phyloP scores from a whole-genome alignment of 2,797 vertebrate genomes.

The Mormyrus hasselquistii region DNA sequence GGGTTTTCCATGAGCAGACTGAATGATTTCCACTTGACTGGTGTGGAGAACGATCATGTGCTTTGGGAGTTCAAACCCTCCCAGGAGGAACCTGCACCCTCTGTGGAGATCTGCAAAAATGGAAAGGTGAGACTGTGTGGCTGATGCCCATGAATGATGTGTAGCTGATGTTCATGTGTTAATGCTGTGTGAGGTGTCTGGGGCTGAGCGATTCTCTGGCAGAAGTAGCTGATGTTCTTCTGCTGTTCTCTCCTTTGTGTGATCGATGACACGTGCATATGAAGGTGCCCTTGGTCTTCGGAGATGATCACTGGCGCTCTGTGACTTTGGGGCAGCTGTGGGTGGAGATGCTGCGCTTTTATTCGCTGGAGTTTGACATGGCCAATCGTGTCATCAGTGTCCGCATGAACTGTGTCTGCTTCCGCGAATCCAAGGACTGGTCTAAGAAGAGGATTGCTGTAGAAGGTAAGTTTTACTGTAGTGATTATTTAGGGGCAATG shows the following conservation, averaged over 20 bases:
- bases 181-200: neutral
- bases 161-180: neutral
- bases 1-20: conserved; percentile 74
- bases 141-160: neutral
- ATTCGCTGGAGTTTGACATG: conserved; percentile 83
- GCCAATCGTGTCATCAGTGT: conserved; percentile 80
- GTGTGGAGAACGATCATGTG: conserved; percentile 59
- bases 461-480: conserved; percentile 64
- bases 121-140: conserved; percentile 67
- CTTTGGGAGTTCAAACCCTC: conserved; percentile 67
- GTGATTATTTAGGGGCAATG: neutral
- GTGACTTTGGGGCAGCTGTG: conserved; percentile 75
- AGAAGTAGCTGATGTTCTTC: neutral
- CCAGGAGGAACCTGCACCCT: conserved; percentile 45
- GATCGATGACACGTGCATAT: neutral
- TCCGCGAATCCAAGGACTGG: conserved; percentile 88
- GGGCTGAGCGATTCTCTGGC: neutral
- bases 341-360: conserved; percentile 90
- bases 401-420: conserved; percentile 68
- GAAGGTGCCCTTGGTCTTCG: conserved; percentile 74
- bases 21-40: conserved; percentile 68
- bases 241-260: neutral
- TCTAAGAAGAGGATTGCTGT: conserved; percentile 90
- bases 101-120: conserved; percentile 48
- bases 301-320: conserved; percentile 45